Conservation (phyloP, 2,888 invertebrate genomes). For the Hermaeophaga mercurialis region DNA sequence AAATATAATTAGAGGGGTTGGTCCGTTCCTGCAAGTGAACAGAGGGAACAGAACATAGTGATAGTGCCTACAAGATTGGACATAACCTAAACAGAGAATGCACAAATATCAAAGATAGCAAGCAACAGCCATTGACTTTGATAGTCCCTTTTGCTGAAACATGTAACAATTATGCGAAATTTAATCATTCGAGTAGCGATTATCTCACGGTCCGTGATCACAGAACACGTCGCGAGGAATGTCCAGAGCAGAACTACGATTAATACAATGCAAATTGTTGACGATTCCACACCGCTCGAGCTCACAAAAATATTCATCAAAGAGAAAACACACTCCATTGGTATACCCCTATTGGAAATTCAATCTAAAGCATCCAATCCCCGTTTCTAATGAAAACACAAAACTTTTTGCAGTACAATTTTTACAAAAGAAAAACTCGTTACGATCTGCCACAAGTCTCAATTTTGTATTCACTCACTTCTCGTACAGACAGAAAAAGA, state of each 20-base stretch:
- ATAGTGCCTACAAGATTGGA: conserved; percentile 31
- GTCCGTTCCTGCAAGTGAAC: not conserved
- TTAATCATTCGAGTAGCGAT: conserved; percentile 59
- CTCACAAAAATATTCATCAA: conserved; percentile 49
- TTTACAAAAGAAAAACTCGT: not conserved
- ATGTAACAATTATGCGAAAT: conserved; percentile 60
- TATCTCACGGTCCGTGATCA: conserved; percentile 58
- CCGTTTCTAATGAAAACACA: conserved; percentile 11
- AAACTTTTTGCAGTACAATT: conserved; percentile 6
- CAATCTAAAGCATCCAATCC: not conserved
- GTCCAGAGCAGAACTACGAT: conserved; percentile 56
- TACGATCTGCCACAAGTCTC: not conserved
- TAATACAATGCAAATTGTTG: conserved; percentile 59
- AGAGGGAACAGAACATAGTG: conserved; percentile 10
- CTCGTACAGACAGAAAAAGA: no score
- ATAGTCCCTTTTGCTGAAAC: conserved; percentile 46
- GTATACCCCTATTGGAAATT: conserved; percentile 47
- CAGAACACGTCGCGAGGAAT: conserved; percentile 58
- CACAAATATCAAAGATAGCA: conserved; percentile 51
- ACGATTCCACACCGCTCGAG: conserved; percentile 48
- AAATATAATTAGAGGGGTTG: not conserved
- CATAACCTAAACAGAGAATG: conserved; percentile 44
- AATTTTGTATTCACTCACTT: no score
- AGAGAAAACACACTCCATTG: conserved; percentile 52
- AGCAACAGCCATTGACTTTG: conserved; percentile 48